These are phyloP conservation scores for Alentia gelatinosa DNA, from an alignment of 2,888 invertebrate genomes.

Conservation along the genomic window DNA sequence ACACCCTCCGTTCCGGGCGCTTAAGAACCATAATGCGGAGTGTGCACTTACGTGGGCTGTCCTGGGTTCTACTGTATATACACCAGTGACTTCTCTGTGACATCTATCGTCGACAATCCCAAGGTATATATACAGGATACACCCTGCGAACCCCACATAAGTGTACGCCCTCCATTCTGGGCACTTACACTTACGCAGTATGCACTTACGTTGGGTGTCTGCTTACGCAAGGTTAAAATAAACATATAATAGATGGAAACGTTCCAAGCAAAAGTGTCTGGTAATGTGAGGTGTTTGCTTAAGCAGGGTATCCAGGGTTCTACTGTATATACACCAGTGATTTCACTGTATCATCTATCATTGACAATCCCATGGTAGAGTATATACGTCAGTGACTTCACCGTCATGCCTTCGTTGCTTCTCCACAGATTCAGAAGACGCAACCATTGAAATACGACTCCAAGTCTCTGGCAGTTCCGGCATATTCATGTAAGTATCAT, in stretches of 20 bases:
- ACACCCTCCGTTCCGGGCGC: too few relatives aligned
- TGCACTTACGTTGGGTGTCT: too few relatives aligned
- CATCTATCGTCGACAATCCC: constrained; percentile 77
- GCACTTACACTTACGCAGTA: too few relatives aligned
- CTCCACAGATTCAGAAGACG: constrained; percentile 78
- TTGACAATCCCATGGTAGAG: neutral
- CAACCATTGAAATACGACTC: constrained; percentile 76
- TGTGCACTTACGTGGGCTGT: neutral
- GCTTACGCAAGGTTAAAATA: too few relatives aligned
- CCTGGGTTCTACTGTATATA: constrained; percentile 69
- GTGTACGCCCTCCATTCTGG: too few relatives aligned
- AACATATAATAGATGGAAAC: too few relatives aligned
- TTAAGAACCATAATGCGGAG: too few relatives aligned
- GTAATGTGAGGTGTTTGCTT: too few relatives aligned
- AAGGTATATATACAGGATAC: constrained; percentile 72
- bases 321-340: too few relatives aligned
- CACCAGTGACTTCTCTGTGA: constrained; percentile 75
- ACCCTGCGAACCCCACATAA: too few relatives aligned
- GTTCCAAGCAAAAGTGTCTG: too few relatives aligned
- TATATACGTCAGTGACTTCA: neutral
- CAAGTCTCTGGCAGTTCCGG: constrained; percentile 75
- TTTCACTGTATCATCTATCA: neutral
- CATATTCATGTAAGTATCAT: neutral
- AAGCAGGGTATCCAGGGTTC: too few relatives aligned
- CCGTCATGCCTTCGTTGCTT: neutral